These are phyloP conservation scores for Melanotaenia parkinsoni DNA, from an alignment of 2,797 vertebrate species.

Conservation along the genomic window DNA sequence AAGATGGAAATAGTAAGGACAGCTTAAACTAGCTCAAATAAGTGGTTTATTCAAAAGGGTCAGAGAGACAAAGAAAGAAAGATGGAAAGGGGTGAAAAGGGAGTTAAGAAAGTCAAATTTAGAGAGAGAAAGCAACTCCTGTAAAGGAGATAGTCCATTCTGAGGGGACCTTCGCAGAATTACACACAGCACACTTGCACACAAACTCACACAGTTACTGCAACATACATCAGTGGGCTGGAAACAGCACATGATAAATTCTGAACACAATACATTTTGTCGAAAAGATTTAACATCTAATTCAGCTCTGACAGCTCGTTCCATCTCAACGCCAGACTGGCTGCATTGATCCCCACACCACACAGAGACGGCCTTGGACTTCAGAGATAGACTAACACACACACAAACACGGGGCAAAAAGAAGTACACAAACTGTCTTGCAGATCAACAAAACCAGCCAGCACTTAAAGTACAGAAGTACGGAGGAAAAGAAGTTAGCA, in stretches of 20 bases:
- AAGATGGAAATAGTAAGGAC: slow-evolving; percentile 31
- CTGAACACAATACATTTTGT: slow-evolving; percentile 89
- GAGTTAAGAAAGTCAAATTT: slow-evolving; percentile 8
- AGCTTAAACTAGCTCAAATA: slow-evolving; percentile 24
- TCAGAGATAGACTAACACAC: slow-evolving; percentile 48
- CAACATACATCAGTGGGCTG: slow-evolving; percentile 89
- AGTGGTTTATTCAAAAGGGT: slow-evolving; percentile 21
- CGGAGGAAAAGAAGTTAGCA: background rate
- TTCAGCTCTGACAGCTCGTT: slow-evolving; percentile 92
- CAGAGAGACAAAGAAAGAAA: slow-evolving; percentile 18
- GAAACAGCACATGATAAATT: slow-evolving; percentile 96
- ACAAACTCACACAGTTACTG: slow-evolving; percentile 57
- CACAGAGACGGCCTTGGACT: slow-evolving; percentile 87
- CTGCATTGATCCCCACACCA: slow-evolving; percentile 89
- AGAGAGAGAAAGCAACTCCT: slow-evolving; percentile 30
- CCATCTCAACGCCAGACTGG: slow-evolving; percentile 85
- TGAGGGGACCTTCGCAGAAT: slow-evolving; percentile 83
- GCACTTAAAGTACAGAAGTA: background rate
- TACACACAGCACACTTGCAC: slow-evolving; percentile 40
- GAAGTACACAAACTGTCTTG: slow-evolving; percentile 5
- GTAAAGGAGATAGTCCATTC: slow-evolving; percentile 75
- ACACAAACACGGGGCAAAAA: slow-evolving; percentile 8
- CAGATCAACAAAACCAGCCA: background rate
- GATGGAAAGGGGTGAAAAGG: slow-evolving; percentile 9
- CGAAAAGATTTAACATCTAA: slow-evolving; percentile 99